Base-by-base conservation (phyloP, 2,888 invertebrate species). In the Congeria kusceri region DNA sequence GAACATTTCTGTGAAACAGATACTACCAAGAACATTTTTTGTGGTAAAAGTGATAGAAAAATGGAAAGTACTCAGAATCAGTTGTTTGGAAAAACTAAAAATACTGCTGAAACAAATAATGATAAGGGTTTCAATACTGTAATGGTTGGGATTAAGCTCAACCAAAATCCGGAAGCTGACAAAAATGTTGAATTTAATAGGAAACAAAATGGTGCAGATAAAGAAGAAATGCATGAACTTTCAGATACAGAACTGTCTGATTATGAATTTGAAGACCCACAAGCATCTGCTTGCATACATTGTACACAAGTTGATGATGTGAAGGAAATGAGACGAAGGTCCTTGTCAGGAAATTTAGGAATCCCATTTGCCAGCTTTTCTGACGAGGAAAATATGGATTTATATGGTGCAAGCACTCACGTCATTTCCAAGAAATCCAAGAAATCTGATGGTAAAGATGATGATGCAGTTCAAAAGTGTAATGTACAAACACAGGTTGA, bases 221-320 rank as follows among this genome's bases (percentile, higher is more conserved):
- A 39, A 39, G 39, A 9, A 39, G 15, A 39, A 13, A 3, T 13
- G 3, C 20, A 46, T 59, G 47, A 39, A 18, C 53, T 53, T 9
- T 53, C 53, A 23, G 53, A 53, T 53, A 53, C 9, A 25, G 53
- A 53, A 53, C 25, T 4, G 20, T 53, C 53, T 23, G 27, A 57
- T 28, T n/a, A 5, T 68, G 47, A 58, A 28, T 13, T 57, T 18
- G 20, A 23, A n/a, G 68, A 68, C 20, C 61, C 61, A n/a, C 61
- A 61, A 32, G 20, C n/a, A n/a, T 13, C 27, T 18, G 61, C 39
- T 2, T 61, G 32, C 20, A 32, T 61, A 3, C 20, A 20, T 9
- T 9, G 23, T 29, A 61, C 61, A 29, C 61, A 61, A 39, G 56
- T 25, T 18, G n/a, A n/a, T n/a, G n/a, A n/a, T n/a, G n/a, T n/a